Conservation (phyloP, 1,140 invertebrate species). For the Drosophila neocordata region DNA sequence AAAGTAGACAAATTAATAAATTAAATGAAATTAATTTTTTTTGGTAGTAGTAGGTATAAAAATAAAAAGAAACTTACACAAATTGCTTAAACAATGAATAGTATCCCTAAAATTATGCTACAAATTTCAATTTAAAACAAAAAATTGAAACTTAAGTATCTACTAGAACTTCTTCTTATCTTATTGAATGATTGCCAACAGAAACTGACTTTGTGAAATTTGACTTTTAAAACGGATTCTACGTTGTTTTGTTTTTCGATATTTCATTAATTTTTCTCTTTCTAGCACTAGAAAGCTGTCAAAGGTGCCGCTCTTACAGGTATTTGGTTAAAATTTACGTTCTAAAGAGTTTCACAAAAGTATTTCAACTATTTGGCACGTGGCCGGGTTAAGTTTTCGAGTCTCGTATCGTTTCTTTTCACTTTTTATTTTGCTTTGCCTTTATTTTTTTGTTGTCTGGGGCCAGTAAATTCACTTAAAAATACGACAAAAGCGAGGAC, state of each 20-base stretch:
- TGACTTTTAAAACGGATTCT: background rate
- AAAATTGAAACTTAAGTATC: no score
- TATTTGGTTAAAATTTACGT: slow-evolving; percentile 34
- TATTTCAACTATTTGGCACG: slow-evolving; percentile 50
- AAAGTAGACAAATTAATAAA: no score
- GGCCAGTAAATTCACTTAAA: slow-evolving; percentile 57
- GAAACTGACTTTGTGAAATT: background rate
- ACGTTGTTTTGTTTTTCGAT: background rate
- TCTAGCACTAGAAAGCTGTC: slow-evolving; percentile 24
- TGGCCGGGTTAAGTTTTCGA: slow-evolving; percentile 33
- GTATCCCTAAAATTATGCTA: no score
- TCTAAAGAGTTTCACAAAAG: slow-evolving; percentile 35
- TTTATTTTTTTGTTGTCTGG: slow-evolving; percentile 19
- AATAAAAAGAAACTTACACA: no score
- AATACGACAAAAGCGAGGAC: slow-evolving; percentile 47
- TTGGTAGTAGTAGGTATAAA: no score
- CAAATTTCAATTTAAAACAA: no score
- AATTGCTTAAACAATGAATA: no score
- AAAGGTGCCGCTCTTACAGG: slow-evolving; percentile 5
- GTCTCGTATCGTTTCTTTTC: slow-evolving; percentile 1
- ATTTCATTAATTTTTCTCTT: background rate
- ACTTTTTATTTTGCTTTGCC: background rate
- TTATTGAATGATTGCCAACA: background rate
- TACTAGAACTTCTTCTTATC: no score
- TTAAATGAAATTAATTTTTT: no score